Evolutionary conservation across 2,113 vertebrate species (phyloP).

Genomic region (Hydrolagus affinis): DNA sequence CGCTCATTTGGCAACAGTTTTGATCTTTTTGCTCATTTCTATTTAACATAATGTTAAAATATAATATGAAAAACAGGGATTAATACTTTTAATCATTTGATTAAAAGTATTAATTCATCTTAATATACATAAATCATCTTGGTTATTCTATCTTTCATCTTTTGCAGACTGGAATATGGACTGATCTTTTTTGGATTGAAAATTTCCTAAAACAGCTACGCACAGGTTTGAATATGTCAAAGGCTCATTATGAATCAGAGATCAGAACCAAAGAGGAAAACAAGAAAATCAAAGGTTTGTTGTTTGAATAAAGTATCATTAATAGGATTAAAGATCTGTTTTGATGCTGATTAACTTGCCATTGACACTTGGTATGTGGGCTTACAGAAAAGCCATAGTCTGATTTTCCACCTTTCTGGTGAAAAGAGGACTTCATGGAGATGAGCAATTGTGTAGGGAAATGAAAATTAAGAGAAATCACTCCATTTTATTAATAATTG

Average conservation of each 20-base stretch:
- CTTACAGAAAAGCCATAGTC: not conserved
- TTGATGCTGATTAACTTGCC: too few species aligned
- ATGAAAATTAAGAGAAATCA: not conserved
- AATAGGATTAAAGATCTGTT: too few species aligned
- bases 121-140: not conserved
- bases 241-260: slow-evolving; percentile 73
- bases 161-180: slow-evolving; percentile 69
- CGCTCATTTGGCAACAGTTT: too few species aligned
- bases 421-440: not conserved
- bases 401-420: not conserved
- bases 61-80: not conserved
- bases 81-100: not conserved
- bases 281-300: slow-evolving; percentile 55
- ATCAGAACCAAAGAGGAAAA: slow-evolving; percentile 71
- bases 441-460: too few species aligned
- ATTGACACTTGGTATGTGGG: too few species aligned
- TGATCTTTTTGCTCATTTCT: too few species aligned
- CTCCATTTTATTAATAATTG: slow-evolving; percentile 32
- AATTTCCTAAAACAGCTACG: slow-evolving; percentile 72
- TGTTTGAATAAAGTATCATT: not conserved
- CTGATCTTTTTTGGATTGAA: slow-evolving; percentile 61
- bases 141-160: slow-evolving; percentile 35
- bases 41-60: too few species aligned
- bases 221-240: slow-evolving; percentile 77
- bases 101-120: not conserved